Evolutionary conservation across 2,113 vertebrate species (phyloP).

Genomic region (Tragelaphus strepsiceros): DNA sequence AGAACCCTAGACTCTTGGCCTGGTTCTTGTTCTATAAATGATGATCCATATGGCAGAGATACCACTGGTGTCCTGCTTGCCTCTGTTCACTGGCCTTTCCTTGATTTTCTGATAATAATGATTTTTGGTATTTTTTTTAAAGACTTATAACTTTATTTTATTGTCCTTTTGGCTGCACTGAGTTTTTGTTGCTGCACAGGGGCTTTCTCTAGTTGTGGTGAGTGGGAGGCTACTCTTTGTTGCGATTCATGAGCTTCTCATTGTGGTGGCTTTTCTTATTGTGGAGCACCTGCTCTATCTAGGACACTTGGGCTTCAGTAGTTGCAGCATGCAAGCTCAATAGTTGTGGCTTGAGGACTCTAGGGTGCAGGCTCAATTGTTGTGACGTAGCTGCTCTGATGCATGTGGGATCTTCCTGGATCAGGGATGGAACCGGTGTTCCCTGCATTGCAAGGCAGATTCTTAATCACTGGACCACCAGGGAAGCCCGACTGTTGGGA

Average conservation of each 20-base stretch:
- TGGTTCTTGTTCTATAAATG: not conserved
- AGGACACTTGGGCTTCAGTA: not conserved
- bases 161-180: not conserved
- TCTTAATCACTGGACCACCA: not conserved
- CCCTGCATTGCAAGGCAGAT: not conserved
- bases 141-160: not conserved
- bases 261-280: not conserved
- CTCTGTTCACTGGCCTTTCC: not conserved
- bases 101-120: not conserved
- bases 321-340: not conserved
- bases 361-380: not conserved
- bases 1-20: accelerated
- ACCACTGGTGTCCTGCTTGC: not conserved
- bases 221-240: not conserved
- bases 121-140: not conserved
- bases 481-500: not conserved
- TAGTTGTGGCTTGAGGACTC: not conserved
- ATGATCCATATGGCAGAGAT: not conserved
- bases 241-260: accelerated
- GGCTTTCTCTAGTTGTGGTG: not conserved
- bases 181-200: not conserved
- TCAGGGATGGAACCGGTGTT: not conserved
- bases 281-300: not conserved
- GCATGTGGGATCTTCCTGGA: not conserved
- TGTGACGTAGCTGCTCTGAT: not conserved